Base-by-base conservation (phyloP, 2,113 vertebrate genomes). In the Pogonocichla stellata region DNA sequence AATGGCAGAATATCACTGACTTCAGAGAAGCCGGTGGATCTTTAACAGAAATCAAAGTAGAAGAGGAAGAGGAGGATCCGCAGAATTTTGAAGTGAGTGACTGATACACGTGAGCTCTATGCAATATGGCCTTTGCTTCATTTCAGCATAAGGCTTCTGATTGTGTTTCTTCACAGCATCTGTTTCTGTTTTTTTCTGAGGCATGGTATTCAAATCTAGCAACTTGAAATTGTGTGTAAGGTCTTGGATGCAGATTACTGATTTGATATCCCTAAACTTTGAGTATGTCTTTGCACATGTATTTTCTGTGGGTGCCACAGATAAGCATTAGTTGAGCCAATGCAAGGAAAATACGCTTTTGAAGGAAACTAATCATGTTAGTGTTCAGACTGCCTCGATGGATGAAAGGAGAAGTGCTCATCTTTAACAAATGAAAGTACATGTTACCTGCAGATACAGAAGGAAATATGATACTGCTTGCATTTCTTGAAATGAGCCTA, bases 1-100 rank as follows among this genome's bases (percentile, higher is more conserved):
- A 99, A 70, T 99, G 99, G 99, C 98, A 99, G 10, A 99, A 98
- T 96, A 98, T 98, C 95, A 94, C 97, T 19, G 98, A 98, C 92
- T 98, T 99, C 80, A 97, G 98, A 72, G 99, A 99, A 96, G 98
- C 98, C 0, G 98, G 98, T 51, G 98, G 98, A 71, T 98, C 98
- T 36, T 96, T 98, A 86, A 98, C 98, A 4, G 98, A 98, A 84
- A 98, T 99, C 82, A 99, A 99, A 97, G 98, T 99, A 80, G 99
- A 99, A 97, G 98, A 99, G 8, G 98, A 98, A 79, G 97, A 98
- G 70, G 97, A 98, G 61, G 98, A 99, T 67, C 97, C 98, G 0
- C 98, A 98, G 85, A 98, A 98, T 95, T 99, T 98, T 29, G 98
- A 98, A 91, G 98, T 98, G 86, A 98, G 98, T 97, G 73, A 25